Evolutionary conservation across 2,797 vertebrate species (phyloP).

Genomic region (Pogoniulus pusillus): DNA sequence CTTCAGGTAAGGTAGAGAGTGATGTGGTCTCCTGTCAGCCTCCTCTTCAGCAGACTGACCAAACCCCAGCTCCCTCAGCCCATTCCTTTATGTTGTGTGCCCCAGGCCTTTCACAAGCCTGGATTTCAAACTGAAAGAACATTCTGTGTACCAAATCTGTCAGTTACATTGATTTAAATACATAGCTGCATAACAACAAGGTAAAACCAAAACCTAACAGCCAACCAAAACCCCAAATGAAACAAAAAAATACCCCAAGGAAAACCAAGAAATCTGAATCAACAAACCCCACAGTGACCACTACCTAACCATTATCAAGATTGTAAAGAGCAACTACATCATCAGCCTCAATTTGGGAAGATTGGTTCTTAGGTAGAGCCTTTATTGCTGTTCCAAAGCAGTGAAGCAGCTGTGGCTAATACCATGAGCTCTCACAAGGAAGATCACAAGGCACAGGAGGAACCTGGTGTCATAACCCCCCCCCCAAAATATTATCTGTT

Average conservation of each 20-base stretch:
- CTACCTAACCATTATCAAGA: not conserved
- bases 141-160: not conserved
- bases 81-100: too few species aligned
- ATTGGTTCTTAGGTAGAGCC: not conserved
- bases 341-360: not conserved
- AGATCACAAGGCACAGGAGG: not conserved
- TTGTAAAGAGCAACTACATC: slow-evolving; percentile 2
- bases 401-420: not conserved
- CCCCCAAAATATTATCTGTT: slow-evolving; percentile 52
- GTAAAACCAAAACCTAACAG: too few species aligned
- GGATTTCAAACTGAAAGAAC: not conserved
- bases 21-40: too few species aligned
- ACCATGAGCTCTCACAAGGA: not conserved
- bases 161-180: not conserved
- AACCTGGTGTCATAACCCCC: slow-evolving; percentile 39
- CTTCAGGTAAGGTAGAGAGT: too few species aligned
- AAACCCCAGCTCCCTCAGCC: too few species aligned
- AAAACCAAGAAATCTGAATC: too few species aligned
- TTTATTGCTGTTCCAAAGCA: not conserved
- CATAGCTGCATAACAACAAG: not conserved
- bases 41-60: too few species aligned
- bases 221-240: too few species aligned
- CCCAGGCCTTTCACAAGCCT: too few species aligned
- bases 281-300: not conserved
- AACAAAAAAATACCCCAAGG: too few species aligned